These are phyloP conservation scores for Mythimna pallens DNA, from an alignment of 2,888 invertebrate species.

Conservation along the genomic window DNA sequence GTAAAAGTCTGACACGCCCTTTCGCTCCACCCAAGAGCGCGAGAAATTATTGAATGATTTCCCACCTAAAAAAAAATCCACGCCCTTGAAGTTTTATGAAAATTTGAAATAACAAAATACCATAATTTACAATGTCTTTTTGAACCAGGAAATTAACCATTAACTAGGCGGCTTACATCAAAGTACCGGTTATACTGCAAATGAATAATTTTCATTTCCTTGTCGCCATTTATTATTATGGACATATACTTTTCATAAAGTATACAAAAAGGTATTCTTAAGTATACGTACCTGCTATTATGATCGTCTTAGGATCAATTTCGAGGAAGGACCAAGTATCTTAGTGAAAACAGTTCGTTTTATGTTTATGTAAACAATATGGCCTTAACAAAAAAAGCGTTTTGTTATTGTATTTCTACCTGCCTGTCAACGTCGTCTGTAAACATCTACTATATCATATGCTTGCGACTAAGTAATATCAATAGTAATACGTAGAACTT, in stretches of 20 bases:
- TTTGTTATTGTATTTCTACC: not conserved
- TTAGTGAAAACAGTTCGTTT: not conserved
- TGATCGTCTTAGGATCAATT: not conserved
- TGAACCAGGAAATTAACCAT: conserved; percentile 31
- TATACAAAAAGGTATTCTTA: not conserved
- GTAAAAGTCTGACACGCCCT: no score
- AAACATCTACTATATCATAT: not conserved
- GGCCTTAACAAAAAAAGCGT: not conserved
- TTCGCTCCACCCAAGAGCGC: no score
- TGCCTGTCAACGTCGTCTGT: not conserved
- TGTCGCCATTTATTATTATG: conserved; percentile 5
- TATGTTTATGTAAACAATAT: not conserved
- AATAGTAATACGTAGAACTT: no score
- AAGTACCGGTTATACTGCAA: conserved; percentile 29
- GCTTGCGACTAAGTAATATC: no score
- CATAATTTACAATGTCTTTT: conserved; percentile 22
- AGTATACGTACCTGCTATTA: not conserved
- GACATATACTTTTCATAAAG: conserved; percentile 10
- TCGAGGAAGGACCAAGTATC: not conserved
- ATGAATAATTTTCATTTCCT: conserved; percentile 39
- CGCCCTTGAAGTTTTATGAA: not conserved
- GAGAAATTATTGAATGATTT: no score
- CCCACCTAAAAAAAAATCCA: no score
- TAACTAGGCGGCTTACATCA: conserved; percentile 31
- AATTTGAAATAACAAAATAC: not conserved